phyloP scores from a whole-genome alignment of 2,113 vertebrate genomes.

The Dicerorhinus sumatrensis region DNA sequence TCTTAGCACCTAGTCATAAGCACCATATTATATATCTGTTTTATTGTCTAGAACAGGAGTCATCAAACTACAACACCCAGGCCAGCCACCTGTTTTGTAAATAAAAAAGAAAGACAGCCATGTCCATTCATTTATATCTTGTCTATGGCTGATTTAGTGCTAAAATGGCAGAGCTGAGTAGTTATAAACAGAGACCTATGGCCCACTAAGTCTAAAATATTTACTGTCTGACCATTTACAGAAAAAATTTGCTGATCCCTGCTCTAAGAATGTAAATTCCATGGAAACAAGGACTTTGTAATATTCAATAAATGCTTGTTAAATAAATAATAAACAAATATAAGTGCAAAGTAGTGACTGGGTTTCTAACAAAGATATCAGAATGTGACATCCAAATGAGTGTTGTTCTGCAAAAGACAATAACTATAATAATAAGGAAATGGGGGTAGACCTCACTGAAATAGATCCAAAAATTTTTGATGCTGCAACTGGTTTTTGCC shows the following conservation, averaged over 20 bases:
- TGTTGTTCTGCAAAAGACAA: not conserved
- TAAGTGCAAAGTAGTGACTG: not conserved
- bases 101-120: not conserved
- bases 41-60: not conserved
- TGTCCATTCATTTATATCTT: not conserved
- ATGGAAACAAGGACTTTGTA: not conserved
- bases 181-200: not conserved
- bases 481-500: not conserved
- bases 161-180: not conserved
- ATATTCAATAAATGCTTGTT: not conserved
- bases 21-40: not conserved
- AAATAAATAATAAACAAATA: slow-evolving; percentile 5
- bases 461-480: not conserved
- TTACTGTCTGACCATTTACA: not conserved
- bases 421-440: not conserved
- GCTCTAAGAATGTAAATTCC: not conserved
- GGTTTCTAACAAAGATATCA: not conserved
- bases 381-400: not conserved
- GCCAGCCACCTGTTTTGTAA: not conserved
- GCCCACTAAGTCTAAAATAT: not conserved
- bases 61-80: not conserved
- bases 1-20: not conserved
- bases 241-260: not conserved
- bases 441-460: not conserved
- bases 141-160: not conserved